Percentiles rank a stretch among this genome's conserved stretches.
phyloP scores from a whole-genome alignment of 2,797 vertebrate species.

The Lutjanus campechanus region DNA sequence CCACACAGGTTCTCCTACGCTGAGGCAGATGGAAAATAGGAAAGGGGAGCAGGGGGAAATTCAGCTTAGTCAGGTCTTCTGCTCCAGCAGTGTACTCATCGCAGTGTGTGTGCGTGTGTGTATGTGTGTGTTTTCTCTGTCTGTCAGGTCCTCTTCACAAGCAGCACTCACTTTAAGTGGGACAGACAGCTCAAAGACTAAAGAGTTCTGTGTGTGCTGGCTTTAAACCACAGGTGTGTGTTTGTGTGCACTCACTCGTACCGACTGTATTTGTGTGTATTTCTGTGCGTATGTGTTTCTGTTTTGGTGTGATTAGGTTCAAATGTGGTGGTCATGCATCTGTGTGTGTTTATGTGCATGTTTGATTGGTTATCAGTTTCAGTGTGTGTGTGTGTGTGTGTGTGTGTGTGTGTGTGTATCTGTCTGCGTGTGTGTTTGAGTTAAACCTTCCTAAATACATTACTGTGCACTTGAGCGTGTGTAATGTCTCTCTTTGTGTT shows the following conservation, averaged over 20 bases:
- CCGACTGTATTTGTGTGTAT: slow-evolving; percentile 30
- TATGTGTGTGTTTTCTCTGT: slow-evolving; percentile 73
- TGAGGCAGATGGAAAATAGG: slow-evolving; percentile 87
- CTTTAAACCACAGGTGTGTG: slow-evolving; percentile 80
- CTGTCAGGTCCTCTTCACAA: slow-evolving; percentile 82
- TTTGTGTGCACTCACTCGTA: slow-evolving; percentile 51
- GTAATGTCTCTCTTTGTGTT: slow-evolving; percentile 59
- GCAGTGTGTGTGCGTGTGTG: slow-evolving; percentile 60
- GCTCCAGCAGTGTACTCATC: slow-evolving; percentile 77
- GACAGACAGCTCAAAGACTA: slow-evolving; percentile 80
- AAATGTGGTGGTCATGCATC: slow-evolving; percentile 23
- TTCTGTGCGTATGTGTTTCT: slow-evolving; percentile 23
- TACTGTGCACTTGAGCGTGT: slow-evolving; percentile 47
- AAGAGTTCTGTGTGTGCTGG: slow-evolving; percentile 76
- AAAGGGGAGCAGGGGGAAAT: slow-evolving; percentile 85
- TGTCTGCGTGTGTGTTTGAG: slow-evolving; percentile 16
- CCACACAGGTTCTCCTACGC: slow-evolving; percentile 83
- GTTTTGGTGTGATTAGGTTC: slow-evolving; percentile 41
- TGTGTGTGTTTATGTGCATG: slow-evolving; percentile 12
- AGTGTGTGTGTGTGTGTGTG: neutral
- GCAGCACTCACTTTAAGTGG: slow-evolving; percentile 78
- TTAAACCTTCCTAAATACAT: slow-evolving; percentile 48
- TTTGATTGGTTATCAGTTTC: no score
- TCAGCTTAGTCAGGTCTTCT: slow-evolving; percentile 87
- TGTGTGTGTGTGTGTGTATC: slow-evolving; percentile 3